phyloP scores from a whole-genome alignment of 2,113 vertebrate species.

The Silurus glanis region DNA sequence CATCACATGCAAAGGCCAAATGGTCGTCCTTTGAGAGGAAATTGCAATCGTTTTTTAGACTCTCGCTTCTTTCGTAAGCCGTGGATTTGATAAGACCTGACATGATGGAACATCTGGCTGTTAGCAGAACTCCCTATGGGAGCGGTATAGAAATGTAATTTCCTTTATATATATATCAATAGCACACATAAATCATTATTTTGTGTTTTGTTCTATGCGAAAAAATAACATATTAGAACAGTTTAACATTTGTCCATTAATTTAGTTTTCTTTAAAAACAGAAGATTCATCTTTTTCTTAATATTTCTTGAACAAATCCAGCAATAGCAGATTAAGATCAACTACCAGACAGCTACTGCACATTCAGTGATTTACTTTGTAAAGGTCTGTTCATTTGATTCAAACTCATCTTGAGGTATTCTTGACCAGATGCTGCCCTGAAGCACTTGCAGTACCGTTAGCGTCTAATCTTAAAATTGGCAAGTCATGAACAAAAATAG shows the following conservation, averaged over 20 bases:
- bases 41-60: constrained; percentile 61
- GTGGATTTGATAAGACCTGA: constrained; percentile 52
- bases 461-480: constrained; percentile 32
- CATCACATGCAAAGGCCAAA: constrained; percentile 49
- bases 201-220: constrained; percentile 16
- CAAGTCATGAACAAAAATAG: constrained; percentile 25
- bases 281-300: not conserved
- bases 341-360: not conserved
- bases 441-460: constrained; percentile 25
- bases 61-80: constrained; percentile 39
- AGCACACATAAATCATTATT: constrained; percentile 35
- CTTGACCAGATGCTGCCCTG: constrained; percentile 28
- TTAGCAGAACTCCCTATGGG: constrained; percentile 58
- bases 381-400: not conserved
- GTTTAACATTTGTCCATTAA: not conserved
- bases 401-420: constrained; percentile 21
- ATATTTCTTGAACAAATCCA: not conserved
- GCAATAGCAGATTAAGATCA: not conserved
- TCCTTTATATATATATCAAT: constrained; percentile 55
- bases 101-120: constrained; percentile 53
- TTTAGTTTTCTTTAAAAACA: not conserved
- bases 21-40: constrained; percentile 50
- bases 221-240: constrained; percentile 41
- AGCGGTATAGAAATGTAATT: constrained; percentile 61
- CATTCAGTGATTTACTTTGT: not conserved